phyloP scores from a whole-genome alignment of 1,140 invertebrate species.

The Philopotamus ludificatus region DNA sequence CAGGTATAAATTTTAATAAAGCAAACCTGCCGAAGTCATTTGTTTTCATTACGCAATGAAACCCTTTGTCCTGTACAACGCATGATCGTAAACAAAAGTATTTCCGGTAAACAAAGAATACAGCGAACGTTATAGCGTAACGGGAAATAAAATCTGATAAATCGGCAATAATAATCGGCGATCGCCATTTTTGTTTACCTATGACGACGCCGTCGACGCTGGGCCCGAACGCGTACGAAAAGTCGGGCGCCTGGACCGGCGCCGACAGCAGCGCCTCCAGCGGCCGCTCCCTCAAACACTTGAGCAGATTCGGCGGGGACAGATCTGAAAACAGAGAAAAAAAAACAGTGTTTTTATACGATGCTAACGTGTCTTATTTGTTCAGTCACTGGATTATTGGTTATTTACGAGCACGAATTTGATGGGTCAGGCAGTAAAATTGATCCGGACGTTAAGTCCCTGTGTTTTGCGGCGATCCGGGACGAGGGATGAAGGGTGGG shows the following conservation, averaged over 20 bases:
- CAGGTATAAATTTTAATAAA: no score
- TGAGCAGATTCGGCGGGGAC: slow-evolving; percentile 71
- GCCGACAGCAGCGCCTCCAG: slow-evolving; percentile 72
- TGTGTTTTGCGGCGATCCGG: no score
- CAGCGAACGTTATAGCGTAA: neutral
- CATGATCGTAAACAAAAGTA: neutral
- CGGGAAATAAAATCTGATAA: neutral
- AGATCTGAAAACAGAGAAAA: slow-evolving; percentile 53
- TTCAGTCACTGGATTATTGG: neutral
- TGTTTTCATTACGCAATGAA: neutral
- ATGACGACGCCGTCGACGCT: slow-evolving; percentile 91
- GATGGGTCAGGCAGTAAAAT: no score
- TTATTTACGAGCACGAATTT: no score
- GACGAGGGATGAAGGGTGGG: no score
- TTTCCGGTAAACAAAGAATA: neutral
- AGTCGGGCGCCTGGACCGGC: slow-evolving; percentile 75
- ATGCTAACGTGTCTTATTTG: neutral
- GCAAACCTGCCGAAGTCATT: no score
- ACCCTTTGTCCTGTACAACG: neutral
- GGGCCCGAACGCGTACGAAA: slow-evolving; percentile 84
- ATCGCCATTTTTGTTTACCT: slow-evolving; percentile 56
- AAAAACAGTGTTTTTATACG: slow-evolving; percentile 1
- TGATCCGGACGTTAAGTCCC: no score
- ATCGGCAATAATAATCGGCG: neutral
- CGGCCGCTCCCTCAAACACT: slow-evolving; percentile 79